Evolutionary conservation across 1,140 invertebrate genomes (phyloP), one percentile per base, ranked within the genome.

Genomic region (Drosophila kohkoa): DNA sequence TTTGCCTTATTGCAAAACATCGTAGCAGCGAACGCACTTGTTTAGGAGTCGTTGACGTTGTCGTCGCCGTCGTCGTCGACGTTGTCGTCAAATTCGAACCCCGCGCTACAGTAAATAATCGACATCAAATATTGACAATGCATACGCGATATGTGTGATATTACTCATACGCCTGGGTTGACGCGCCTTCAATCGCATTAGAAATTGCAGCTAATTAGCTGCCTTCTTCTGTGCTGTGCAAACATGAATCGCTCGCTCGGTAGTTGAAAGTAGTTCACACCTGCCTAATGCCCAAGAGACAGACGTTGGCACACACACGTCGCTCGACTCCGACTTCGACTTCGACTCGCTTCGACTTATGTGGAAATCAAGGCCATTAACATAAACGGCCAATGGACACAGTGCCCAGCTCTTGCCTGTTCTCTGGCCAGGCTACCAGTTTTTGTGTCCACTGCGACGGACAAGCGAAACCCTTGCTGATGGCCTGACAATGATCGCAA

Each of bases 211-310:
- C 85, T 89, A 89, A 88, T 88, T 88, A 88, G 77, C 75, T 75
- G 66, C 49, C 77, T n/a, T 58, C 63, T 75, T 55, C 58, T 51
- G 48, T 13, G 70, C 77, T 81, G 49, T n/a, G 46, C 64, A 75
- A 69, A 77, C 59, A 78, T 45, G 48, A 38, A 2, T 6, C 15
- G 16, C 20, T 1, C 1, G 6, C 6, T 68, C 68, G 71, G 81
- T 79, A 89, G 81, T 89, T 63, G 70, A 81, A 88, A 88, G 77
- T 88, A 85, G 85, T 88, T 88, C 85, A 82, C 85, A 88, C 85
- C 85, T 88, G 79, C 49, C 64, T 45, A 49, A 60, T 66, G 46
- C 30, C 55, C 52, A 35, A 57, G 35, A 60, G 55, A 41, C 25
- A 16, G 20, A 25, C 2, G 35, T 10, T 6, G 52, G n/a, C 13